Base-by-base conservation (phyloP, 2,888 invertebrate species). In the Lumbricus terrestris region DNA sequence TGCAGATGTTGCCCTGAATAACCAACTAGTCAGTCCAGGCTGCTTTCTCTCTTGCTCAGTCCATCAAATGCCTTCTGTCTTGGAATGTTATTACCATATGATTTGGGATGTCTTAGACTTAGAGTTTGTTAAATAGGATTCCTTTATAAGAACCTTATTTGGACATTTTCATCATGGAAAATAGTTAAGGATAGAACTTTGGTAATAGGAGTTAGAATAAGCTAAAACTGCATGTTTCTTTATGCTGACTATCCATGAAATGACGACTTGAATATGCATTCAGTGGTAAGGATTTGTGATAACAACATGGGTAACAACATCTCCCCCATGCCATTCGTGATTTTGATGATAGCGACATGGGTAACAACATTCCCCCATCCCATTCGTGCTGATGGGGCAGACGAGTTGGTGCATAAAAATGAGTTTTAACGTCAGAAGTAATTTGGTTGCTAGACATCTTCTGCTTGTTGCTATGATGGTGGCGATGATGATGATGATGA, bases 1-100 rank as follows among this genome's bases (percentile, higher is more conserved):
- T n/a, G 69, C 69, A 69, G 69, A 69, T 69, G n/a, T 69, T 69
- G 69, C 69, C 69, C n/a, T 69, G 69, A 69, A 69, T 69, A 69
- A 69, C 69, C 69, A 69, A 69, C 69, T n/a, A 69, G 8, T 69
- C 47, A 69, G 8, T 69, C 47, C 47, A 47, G 47, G n/a, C 29
- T 69, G 69, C n/a, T 23, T 18, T 40, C 16, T 69, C 69, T 69
- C 69, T 69, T n/a, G 69, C 69, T 69, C 69, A 69, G 69, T 69
- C 69, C 29, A 13, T 69, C 29, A 69, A n/a, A 6, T 6, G 29
- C n/a, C n/a, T n/a, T 69, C n/a, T 69, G n/a, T 69, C 69, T 69
- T 69, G 69, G 69, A 69, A 69, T 69, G n/a, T 69, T 69, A 69
- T n/a, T 69, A n/a, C n/a, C n/a, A n/a, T n/a, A n/a, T n/a, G n/a